Conservation (phyloP, 1,140 invertebrate species). For the Nasonia longicornis region DNA sequence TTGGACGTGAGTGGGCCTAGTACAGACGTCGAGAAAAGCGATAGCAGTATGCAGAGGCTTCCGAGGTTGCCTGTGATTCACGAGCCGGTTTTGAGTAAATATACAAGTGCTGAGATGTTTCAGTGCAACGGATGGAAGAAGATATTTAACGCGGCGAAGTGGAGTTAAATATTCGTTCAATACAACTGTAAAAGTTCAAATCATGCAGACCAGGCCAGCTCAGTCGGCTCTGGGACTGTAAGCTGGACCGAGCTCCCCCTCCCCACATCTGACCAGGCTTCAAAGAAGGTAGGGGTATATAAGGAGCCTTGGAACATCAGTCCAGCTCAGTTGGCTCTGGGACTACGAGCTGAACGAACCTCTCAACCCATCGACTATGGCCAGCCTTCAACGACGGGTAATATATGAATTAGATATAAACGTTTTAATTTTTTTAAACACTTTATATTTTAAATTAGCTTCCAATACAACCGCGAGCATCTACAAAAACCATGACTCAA, state of each 20-base stretch:
- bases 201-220: too few relatives aligned
- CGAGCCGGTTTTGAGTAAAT: neutral
- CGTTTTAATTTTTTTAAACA: neutral
- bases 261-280: too few relatives aligned
- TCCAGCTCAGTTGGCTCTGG: too few relatives aligned
- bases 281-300: too few relatives aligned
- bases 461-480: neutral
- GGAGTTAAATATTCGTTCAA: neutral
- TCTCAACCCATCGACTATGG: too few relatives aligned
- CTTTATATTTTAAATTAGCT: neutral
- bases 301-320: too few relatives aligned
- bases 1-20: constrained; percentile 3
- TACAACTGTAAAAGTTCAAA: too few relatives aligned
- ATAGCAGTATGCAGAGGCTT: constrained; percentile 5
- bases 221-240: too few relatives aligned
- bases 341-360: too few relatives aligned
- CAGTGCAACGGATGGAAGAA: neutral
- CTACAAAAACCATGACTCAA: neutral
- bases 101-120: neutral
- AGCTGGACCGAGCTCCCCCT: too few relatives aligned
- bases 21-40: neutral
- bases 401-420: too few relatives aligned
- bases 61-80: neutral
- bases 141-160: neutral
- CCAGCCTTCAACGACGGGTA: too few relatives aligned